These are phyloP conservation scores for Eumaeus atala DNA, from an alignment of 1,140 invertebrate genomes.

Conservation along the genomic window DNA sequence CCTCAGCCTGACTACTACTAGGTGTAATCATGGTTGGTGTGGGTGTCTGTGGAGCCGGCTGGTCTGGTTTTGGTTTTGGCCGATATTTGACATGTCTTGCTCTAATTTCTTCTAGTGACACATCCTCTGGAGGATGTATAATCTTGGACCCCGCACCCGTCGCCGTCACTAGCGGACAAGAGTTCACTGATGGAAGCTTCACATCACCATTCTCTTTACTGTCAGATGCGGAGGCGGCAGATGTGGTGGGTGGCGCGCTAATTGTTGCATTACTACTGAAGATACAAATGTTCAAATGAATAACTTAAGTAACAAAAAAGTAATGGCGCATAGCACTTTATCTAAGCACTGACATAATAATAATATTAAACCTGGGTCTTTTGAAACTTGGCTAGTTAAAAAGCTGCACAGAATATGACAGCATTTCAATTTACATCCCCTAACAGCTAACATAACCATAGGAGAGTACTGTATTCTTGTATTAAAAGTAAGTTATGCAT, in stretches of 20 bases:
- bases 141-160: conserved; percentile 92
- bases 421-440: too few species aligned
- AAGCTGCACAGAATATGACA: too few species aligned
- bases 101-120: conserved; percentile 92
- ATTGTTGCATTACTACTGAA: conserved; percentile 77
- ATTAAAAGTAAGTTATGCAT: too few species aligned
- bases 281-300: neutral
- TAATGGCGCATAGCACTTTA: too few species aligned
- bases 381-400: too few species aligned
- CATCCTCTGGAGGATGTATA: conserved; percentile 95
- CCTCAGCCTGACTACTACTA: conserved; percentile 73
- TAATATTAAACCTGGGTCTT: too few species aligned
- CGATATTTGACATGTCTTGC: conserved; percentile 86
- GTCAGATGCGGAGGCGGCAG: conserved; percentile 46
- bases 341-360: too few species aligned
- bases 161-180: conserved; percentile 85
- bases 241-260: conserved; percentile 79
- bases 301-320: too few species aligned
- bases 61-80: conserved; percentile 54
- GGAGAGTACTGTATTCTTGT: too few species aligned
- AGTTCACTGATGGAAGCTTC: conserved; percentile 68
- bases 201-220: conserved; percentile 62
- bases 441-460: too few species aligned
- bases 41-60: conserved; percentile 29
- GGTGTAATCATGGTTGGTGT: conserved; percentile 56